Conservation (phyloP, 2,888 invertebrate species). For the Phytoseiulus persimilis region DNA sequence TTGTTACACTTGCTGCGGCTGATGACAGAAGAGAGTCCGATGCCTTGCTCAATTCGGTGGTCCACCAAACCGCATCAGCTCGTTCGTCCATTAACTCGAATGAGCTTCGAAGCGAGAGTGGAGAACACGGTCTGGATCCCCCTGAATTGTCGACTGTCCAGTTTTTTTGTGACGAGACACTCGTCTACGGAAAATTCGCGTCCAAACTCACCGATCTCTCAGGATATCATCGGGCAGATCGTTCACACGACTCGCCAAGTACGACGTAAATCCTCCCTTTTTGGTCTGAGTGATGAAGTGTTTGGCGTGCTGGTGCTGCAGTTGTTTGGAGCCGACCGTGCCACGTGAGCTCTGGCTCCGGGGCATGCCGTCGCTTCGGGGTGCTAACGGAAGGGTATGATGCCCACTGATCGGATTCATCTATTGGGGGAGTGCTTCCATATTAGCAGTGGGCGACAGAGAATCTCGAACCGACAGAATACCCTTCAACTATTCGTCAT, state of each 20-base stretch:
- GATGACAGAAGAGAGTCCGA: neutral
- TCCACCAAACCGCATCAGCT: neutral
- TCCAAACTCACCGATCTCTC: neutral
- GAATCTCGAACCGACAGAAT: neutral
- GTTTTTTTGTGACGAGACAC: too few relatives aligned
- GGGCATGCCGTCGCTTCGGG: conserved; percentile 6
- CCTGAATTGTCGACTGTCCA: too few relatives aligned
- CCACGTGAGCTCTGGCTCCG: conserved; percentile 21
- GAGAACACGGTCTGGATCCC: too few relatives aligned
- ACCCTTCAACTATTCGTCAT: neutral
- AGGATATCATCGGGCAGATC: conserved; percentile 28
- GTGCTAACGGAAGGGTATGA: conserved; percentile 18
- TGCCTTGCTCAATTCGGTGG: neutral
- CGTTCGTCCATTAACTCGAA: neutral
- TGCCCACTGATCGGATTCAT: conserved; percentile 32
- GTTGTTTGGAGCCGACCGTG: neutral
- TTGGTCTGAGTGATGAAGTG: conserved; percentile 33
- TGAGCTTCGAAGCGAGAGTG: neutral
- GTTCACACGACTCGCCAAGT: conserved; percentile 15
- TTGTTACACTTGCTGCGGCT: neutral
- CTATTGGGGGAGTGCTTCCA: neutral
- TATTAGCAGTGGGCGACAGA: neutral
- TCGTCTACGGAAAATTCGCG: neutral
- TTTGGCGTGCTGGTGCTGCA: conserved; percentile 32
- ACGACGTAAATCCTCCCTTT: conserved; percentile 28